Base-by-base conservation (phyloP, 2,797 vertebrate genomes). In the Cirrhinus mrigala region DNA sequence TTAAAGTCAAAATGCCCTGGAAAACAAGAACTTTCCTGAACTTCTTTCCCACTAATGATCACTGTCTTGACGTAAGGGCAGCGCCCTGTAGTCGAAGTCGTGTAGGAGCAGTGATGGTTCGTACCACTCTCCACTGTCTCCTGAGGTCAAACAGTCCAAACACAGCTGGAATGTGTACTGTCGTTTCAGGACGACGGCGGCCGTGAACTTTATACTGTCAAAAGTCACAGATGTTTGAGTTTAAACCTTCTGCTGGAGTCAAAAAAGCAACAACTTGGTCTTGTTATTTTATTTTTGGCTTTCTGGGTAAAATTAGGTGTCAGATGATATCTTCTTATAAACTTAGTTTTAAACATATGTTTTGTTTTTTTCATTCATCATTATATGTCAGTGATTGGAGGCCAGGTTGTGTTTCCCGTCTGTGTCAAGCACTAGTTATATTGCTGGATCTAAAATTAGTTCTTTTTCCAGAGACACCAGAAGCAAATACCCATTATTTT, bases 161-260 rank as follows among this genome's bases (percentile, higher is more conserved):
- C 88, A 89, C 60, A 64, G 52, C 87, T 85, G 86, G 84, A 87
- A 70, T 85, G 75, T 74, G 60, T 22, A 54, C 24, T 69, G 88
- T 85, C 76, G 22, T 62, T n/a, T 85, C 37, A 15, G 64, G 40
- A 22, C 33, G 15, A 24, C 3, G 3, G 48, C 37, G 14, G 22
- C 33, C 15, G 10, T 58, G 40, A 37, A 64, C 75, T 54, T 77
- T 18, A 40, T n/a, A 37, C 29, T 75, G 12, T 68, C 33, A 8
- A 44, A 46, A 24, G 15, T 29, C 20, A n/a, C 52, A 52, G 20
- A 56, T 60, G 54, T 77, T 75, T 54, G 18, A 77, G 15, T 71
- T 48, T 18, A 64, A 29, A 29, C 8, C n/a, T 29, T n/a, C 44
- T 76, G 22, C 2, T 22, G 20, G 56, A 62, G 33, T 62, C 56